A percentile compares a stretch with the other conserved stretches of the same genome.
Evolutionary conservation across 2,113 vertebrate species (phyloP).

Genomic region (Martes martes): DNA sequence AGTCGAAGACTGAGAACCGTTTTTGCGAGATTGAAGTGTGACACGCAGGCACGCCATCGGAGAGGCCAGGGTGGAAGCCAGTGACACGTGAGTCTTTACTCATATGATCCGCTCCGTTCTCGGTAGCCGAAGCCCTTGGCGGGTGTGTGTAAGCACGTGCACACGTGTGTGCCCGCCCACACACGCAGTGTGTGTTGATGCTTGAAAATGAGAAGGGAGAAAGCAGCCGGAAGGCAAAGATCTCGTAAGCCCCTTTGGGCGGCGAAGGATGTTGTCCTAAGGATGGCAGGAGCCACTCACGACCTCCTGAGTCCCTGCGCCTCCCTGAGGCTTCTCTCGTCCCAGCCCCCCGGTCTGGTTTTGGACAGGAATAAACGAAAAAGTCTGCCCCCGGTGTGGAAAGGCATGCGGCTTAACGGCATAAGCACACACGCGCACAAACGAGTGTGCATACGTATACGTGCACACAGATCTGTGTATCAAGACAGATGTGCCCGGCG

Average conservation of each 20-base stretch:
- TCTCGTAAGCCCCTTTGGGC: not conserved
- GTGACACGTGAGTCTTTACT: not conserved
- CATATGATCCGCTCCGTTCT: not conserved
- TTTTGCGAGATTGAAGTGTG: not conserved
- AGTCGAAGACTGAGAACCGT: not conserved
- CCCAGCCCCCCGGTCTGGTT: too few species aligned
- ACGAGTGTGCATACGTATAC: too few species aligned
- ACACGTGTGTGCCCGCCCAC: not conserved
- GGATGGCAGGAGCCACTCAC: not conserved
- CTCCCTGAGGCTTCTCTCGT: too few species aligned
- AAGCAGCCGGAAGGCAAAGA: not conserved
- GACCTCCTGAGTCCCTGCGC: fast-evolving
- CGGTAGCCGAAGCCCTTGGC: not conserved
- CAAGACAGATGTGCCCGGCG: not conserved
- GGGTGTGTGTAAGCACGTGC: not conserved
- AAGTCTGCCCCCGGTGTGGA: not conserved
- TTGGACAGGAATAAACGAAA: not conserved
- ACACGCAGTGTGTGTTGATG: not conserved
- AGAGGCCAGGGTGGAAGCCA: not conserved
- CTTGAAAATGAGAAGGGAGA: not conserved
- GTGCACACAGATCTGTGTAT: fast-evolving
- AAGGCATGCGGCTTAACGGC: too few species aligned
- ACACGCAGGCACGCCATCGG: not conserved
- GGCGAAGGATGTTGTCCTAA: not conserved
- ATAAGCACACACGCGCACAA: not conserved